These are phyloP conservation scores for Gymnocypris eckloni DNA, from an alignment of 2,797 vertebrate species.

Conservation along the genomic window DNA sequence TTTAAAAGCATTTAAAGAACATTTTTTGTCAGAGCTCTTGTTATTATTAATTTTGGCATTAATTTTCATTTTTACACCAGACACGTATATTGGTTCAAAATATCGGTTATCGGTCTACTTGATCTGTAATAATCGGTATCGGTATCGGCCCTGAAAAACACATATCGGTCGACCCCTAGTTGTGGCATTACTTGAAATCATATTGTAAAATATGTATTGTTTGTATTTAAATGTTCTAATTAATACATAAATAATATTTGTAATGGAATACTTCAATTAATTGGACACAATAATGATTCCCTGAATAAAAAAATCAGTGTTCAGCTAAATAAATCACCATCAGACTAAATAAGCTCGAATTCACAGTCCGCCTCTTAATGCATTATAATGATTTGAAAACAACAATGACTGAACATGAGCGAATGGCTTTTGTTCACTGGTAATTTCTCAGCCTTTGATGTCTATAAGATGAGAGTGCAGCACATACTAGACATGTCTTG, in stretches of 20 bases:
- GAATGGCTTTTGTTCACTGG: slow-evolving; percentile 19
- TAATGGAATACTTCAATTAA: background rate
- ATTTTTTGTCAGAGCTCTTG: too few relatives aligned
- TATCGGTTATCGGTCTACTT: too few relatives aligned
- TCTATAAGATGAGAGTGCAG: slow-evolving; percentile 31
- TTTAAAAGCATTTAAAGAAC: too few relatives aligned
- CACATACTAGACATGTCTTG: slow-evolving; percentile 23
- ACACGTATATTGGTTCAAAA: too few relatives aligned
- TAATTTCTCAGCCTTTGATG: slow-evolving; percentile 50
- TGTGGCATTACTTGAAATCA: background rate
- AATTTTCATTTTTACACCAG: too few relatives aligned
- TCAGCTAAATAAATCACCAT: slow-evolving; percentile 18
- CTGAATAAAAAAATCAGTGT: background rate
- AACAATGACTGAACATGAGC: background rate
- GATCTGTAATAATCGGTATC: too few relatives aligned
- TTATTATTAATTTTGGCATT: too few relatives aligned
- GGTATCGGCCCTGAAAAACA: too few relatives aligned
- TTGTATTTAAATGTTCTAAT: background rate
- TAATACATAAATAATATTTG: background rate
- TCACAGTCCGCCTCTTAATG: background rate
- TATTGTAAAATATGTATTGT: too few relatives aligned
- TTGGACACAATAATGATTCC: background rate
- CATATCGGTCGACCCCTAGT: too few relatives aligned
- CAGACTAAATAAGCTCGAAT: slow-evolving; percentile 15
- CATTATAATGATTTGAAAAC: slow-evolving; percentile 41